Conservation (phyloP, 30 jellyfish, hydroid and myxozoan species). For the Cassiopea xamachana region DNA sequence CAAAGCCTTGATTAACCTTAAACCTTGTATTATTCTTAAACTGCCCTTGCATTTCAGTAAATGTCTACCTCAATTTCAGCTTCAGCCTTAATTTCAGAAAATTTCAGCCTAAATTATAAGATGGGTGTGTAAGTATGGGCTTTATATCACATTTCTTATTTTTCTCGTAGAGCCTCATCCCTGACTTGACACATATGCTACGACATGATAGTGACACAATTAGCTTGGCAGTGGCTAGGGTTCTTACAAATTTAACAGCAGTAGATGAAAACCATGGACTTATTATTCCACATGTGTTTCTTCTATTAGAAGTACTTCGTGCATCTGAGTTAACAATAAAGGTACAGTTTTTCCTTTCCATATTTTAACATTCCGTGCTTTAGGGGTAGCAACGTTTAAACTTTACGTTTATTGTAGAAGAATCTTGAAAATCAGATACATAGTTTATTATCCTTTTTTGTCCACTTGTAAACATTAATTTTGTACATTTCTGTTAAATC, state of each 20-base stretch:
- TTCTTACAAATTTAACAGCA: constrained; percentile 88
- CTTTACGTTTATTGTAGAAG: background rate
- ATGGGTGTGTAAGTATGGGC: no score
- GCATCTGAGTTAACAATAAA: constrained; percentile 58
- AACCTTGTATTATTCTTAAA: no score
- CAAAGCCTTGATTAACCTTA: no score
- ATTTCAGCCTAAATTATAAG: no score
- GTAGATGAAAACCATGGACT: constrained; percentile 72
- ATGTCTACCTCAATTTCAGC: no score
- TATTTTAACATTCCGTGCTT: background rate
- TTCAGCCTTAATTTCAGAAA: no score
- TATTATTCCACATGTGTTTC: constrained; percentile 50
- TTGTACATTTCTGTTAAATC: no score
- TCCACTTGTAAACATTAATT: no score
- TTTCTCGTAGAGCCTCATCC: constrained; percentile 40
- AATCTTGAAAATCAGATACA: background rate
- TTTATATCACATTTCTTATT: background rate
- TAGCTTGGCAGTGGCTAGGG: constrained; percentile 70
- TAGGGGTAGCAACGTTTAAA: background rate
- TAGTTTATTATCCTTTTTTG: no score
- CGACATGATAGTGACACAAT: constrained; percentile 42
- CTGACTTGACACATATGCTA: constrained; percentile 37
- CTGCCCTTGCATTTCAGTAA: no score
- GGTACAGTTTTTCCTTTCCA: constrained; percentile 16
- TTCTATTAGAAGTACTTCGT: constrained; percentile 62